Evolutionary conservation across 64 coral and sea anemone genomes (phyloP).

Genomic region (Dendrophyllia cribrosa): DNA sequence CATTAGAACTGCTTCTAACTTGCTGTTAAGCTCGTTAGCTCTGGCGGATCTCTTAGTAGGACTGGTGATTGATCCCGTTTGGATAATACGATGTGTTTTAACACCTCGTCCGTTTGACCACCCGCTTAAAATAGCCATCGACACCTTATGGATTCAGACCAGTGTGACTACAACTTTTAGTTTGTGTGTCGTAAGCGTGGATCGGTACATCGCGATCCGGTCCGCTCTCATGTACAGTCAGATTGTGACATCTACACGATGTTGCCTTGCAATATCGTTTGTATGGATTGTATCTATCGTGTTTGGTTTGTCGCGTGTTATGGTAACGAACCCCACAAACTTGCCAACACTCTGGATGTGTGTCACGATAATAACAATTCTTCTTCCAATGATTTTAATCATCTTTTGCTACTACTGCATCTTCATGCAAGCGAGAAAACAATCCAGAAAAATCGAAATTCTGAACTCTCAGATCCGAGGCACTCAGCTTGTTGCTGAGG

Average conservation of each 20-base stretch:
- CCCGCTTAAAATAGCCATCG: slow-evolving; percentile 54
- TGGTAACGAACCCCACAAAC: background rate
- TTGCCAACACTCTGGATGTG: slow-evolving; percentile 50
- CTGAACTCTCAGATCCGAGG: background rate
- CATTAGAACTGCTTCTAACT: slow-evolving; percentile 70
- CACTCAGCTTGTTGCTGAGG: background rate
- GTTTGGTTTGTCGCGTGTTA: background rate
- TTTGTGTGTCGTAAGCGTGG: slow-evolving; percentile 50
- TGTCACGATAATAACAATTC: slow-evolving; percentile 61
- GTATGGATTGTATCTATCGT: slow-evolving; percentile 32
- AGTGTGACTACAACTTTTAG: slow-evolving; percentile 40
- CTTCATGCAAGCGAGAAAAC: slow-evolving; percentile 46
- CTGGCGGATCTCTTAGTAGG: slow-evolving; percentile 73
- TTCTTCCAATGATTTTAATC: slow-evolving; percentile 74
- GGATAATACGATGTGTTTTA: slow-evolving; percentile 64
- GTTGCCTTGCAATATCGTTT: background rate
- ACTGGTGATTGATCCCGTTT: slow-evolving; percentile 72
- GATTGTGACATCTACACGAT: slow-evolving; percentile 5
- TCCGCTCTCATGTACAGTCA: slow-evolving; percentile 9
- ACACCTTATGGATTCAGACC: slow-evolving; percentile 38
- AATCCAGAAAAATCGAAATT: slow-evolving; percentile 42
- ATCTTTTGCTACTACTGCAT: slow-evolving; percentile 76
- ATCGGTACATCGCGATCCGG: slow-evolving; percentile 33
- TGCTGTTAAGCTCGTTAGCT: slow-evolving; percentile 72
- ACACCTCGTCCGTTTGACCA: slow-evolving; percentile 43